Evolutionary conservation across 2,888 invertebrate genomes (phyloP).

Genomic region (Trimorus sp.): DNA sequence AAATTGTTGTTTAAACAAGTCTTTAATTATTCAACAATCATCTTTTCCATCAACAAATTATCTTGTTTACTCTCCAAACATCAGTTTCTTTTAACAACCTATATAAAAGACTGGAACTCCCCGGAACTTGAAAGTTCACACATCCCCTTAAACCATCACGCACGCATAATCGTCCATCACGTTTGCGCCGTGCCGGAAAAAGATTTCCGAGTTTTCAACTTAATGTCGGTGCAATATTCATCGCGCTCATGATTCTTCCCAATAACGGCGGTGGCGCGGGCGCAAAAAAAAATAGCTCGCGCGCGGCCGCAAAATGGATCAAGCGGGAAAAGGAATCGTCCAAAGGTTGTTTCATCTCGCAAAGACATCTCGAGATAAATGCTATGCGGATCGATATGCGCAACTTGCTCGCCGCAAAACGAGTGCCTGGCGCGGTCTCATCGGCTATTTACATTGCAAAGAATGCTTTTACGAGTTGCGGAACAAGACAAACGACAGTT

Average conservation of each 20-base stretch:
- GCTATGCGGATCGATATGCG: constrained; percentile 55
- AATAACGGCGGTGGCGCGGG: constrained; percentile 11
- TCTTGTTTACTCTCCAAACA: too few species aligned
- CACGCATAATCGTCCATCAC: constrained; percentile 1
- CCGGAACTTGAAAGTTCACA: neutral
- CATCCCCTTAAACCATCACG: neutral
- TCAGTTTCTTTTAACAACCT: too few species aligned
- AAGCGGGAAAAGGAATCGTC: constrained; percentile 46
- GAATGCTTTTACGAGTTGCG: constrained; percentile 53
- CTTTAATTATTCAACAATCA: too few species aligned
- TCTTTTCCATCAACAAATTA: too few species aligned
- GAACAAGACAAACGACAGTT: constrained; percentile 56
- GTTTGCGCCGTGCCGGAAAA: neutral
- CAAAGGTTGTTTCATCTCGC: constrained; percentile 50
- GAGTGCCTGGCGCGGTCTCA: constrained; percentile 50
- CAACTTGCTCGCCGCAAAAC: constrained; percentile 53
- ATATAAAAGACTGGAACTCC: neutral
- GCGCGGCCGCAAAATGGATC: constrained; percentile 39
- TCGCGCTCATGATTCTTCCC: constrained; percentile 16
- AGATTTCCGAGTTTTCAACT: constrained; percentile 1
- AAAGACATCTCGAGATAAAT: constrained; percentile 55
- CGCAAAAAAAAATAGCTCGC: constrained; percentile 17
- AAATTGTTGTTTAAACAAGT: too few species aligned
- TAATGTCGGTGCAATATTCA: constrained; percentile 32
- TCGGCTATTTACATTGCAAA: constrained; percentile 58